A percentile compares a stretch with the other conserved stretches of the same genome.
Conservation (phyloP, 2,888 invertebrate genomes). For the Sinotaia quadrata region DNA sequence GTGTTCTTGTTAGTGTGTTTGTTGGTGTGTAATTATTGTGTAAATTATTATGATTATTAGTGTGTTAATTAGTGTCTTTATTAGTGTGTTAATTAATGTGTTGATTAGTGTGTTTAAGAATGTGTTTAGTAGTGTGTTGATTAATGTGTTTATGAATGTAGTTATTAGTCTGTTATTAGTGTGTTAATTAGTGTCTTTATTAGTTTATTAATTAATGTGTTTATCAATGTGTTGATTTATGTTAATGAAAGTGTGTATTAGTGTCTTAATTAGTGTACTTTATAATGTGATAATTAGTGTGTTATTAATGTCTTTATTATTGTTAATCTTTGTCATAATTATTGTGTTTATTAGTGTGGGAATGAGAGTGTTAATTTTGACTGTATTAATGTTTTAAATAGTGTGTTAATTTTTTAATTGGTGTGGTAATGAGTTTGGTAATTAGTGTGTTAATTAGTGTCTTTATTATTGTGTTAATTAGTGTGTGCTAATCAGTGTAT, state of each 20-base stretch:
- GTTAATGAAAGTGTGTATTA: not conserved
- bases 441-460: not conserved
- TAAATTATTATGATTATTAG: no score
- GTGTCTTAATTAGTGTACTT: not conserved
- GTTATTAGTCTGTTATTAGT: no score
- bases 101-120: no score
- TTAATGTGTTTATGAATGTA: no score
- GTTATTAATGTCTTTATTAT: no score
- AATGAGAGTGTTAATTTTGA: not conserved
- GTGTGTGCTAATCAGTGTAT: no score
- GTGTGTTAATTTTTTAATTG: not conserved
- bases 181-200: not conserved
- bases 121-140: no score
- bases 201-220: not conserved
- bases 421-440: not conserved
- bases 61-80: no score
- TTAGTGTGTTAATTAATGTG: no score
- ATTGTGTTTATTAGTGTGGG: not conserved
- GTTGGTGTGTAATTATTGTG: not conserved
- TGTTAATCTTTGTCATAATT: no score
- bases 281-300: no score
- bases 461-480: no score
- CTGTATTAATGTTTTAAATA: not conserved
- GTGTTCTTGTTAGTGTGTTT: conserved; percentile 8
- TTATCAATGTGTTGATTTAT: not conserved